Evolutionary conservation across 2,797 vertebrate species (phyloP), one percentile per base, ranked within the genome.

Genomic region (Onychomys torridus): DNA sequence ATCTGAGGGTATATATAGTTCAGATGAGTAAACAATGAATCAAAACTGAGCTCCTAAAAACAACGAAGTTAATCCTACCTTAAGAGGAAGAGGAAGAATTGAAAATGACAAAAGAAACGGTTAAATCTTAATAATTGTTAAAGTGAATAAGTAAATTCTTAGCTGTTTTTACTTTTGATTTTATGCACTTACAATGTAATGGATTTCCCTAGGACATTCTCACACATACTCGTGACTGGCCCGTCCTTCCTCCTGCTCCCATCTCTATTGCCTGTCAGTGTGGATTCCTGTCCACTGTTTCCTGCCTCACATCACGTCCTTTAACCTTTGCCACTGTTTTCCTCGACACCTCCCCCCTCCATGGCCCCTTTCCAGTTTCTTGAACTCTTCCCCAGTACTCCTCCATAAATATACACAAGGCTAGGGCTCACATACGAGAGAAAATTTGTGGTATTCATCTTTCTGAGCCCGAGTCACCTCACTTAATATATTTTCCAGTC

Each of bases 41-140:
- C 73, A 81, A 67, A 82, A 89, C 91, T 81, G 93, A 86, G 67
- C 46, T 65, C 55, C 32, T 32, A 61, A 91, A 40, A 82, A 76
- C 52, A 95, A 85, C 63, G 32, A 87, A 55, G 29, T 37, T 76
- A 91, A 87, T 34, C 14, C 32, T 76, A 67, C 4, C 29, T 46
- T 59, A 55, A 83, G 91, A 84, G 6, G n/a, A 13, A 52, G 59
- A 71, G 52, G n/a, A 25, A 71, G 37, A 65, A 69, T 29, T 79
- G 37, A 79, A 82, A 93, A 71, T 32, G 27, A 4, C 49, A 69
- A 89, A 75, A n/a, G 25, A 79, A 75, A 87, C 13, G 79, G n/a
- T 81, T 89, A 59, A 71, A 63, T 63, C 25, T 83, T 69, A 59
- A 67, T 77, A 89, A 40, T 27, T 37, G 6, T 25, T 21, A 90